Conservation (phyloP, 2,113 vertebrate species). For the Caloenas nicobarica region DNA sequence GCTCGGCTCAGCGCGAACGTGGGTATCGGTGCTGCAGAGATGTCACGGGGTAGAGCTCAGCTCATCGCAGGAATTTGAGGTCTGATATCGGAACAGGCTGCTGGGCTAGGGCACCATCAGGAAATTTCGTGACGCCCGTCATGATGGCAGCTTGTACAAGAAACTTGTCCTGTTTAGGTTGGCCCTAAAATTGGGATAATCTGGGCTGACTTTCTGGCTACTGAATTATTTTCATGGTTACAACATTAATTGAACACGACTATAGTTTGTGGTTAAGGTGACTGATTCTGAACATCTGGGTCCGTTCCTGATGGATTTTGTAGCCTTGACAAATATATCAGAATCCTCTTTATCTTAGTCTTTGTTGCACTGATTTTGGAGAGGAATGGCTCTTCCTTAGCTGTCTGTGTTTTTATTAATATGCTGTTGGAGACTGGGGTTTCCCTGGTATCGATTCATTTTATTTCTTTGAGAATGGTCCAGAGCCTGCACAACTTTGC, state of each 20-base stretch:
- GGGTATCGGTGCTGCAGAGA: too few species aligned
- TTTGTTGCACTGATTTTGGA: background rate
- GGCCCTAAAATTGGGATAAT: background rate
- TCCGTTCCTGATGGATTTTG: background rate
- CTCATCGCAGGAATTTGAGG: rapidly evolving
- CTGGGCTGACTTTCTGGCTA: background rate
- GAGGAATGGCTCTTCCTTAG: background rate
- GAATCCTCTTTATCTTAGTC: background rate
- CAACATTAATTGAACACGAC: background rate
- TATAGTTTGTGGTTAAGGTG: background rate
- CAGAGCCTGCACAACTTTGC: background rate
- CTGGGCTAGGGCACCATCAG: too few species aligned
- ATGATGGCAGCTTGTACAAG: background rate
- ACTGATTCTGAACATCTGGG: background rate
- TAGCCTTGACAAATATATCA: background rate
- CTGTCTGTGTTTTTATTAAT: background rate
- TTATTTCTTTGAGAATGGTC: background rate
- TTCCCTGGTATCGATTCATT: background rate
- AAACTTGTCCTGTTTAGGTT: background rate
- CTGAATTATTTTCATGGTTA: background rate
- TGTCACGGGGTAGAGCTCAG: rapidly evolving
- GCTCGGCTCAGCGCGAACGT: background rate
- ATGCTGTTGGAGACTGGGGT: background rate
- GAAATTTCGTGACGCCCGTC: too few species aligned
- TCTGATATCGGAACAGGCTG: background rate